These are phyloP conservation scores for Chlorodrepanis virens DNA, from an alignment of 2,113 vertebrate species.

Conservation along the genomic window DNA sequence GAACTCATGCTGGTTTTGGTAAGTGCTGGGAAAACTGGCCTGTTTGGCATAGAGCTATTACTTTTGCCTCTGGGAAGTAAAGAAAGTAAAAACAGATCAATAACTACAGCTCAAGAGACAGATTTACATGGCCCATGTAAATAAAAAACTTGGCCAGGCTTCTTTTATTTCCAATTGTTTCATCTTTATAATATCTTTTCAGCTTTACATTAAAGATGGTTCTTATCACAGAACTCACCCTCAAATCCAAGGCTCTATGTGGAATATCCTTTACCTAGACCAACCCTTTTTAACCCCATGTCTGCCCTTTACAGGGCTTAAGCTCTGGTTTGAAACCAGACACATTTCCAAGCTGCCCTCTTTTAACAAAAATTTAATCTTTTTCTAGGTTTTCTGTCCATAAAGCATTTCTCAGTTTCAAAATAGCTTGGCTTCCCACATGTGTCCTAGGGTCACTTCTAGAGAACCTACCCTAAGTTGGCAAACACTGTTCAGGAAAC, in stretches of 20 bases:
- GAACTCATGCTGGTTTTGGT: not conserved
- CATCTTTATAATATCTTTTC: not conserved
- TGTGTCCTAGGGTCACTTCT: not conserved
- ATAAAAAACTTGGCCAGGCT: not conserved
- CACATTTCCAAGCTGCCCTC: not conserved
- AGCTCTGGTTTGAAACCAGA: not conserved
- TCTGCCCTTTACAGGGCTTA: not conserved
- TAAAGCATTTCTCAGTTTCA: not conserved
- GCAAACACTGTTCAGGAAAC: not conserved
- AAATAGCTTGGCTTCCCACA: not conserved
- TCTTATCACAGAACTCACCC: not conserved
- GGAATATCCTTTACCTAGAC: not conserved
- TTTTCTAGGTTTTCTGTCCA: not conserved
- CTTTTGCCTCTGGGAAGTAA: conserved; percentile 17
- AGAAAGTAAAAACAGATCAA: conserved; percentile 19
- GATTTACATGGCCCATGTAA: not conserved
- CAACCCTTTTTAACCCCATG: not conserved
- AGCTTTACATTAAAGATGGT: not conserved
- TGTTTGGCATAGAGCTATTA: not conserved
- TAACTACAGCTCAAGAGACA: not conserved
- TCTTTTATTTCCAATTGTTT: conserved; percentile 28
- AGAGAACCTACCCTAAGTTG: not conserved
- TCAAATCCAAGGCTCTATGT: not conserved
- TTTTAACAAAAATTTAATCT: not conserved
- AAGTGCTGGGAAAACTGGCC: not conserved